Conservation (phyloP, 2,797 vertebrate genomes). For the Spinus olivaceus region DNA sequence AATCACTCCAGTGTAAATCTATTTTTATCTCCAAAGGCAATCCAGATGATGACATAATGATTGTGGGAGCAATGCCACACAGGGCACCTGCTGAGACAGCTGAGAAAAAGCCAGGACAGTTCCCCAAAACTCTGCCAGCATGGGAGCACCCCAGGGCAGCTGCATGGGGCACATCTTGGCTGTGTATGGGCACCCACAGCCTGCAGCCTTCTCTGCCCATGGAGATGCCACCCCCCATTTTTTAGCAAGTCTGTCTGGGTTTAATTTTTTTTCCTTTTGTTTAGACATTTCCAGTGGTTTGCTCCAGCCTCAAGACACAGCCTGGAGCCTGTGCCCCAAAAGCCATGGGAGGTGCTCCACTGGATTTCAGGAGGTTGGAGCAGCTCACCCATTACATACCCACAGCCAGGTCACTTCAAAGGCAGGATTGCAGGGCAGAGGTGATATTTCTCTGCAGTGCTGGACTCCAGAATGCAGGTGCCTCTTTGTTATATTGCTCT, state of each 20-base stretch:
- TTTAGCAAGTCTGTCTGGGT: neutral
- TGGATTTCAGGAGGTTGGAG: neutral
- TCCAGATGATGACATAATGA: neutral
- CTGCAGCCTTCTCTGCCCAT: neutral
- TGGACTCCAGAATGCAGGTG: neutral
- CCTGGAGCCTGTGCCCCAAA: neutral
- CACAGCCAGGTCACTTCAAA: neutral
- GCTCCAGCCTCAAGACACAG: neutral
- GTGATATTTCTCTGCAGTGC: neutral
- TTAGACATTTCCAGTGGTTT: neutral
- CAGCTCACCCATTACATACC: neutral
- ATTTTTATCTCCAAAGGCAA: neutral
- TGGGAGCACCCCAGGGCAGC: neutral
- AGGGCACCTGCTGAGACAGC: neutral
- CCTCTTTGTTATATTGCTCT: neutral
- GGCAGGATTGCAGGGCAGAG: neutral
- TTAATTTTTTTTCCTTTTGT: neutral
- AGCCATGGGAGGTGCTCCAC: neutral
- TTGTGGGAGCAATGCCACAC: neutral
- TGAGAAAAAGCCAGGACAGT: neutral
- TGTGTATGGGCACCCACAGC: rapidly evolving
- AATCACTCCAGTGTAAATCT: neutral
- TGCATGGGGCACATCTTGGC: rapidly evolving
- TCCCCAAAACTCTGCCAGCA: neutral
- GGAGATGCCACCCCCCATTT: neutral